phyloP scores from a whole-genome alignment of 2,113 vertebrate genomes.

The Megaceryle torquata region DNA sequence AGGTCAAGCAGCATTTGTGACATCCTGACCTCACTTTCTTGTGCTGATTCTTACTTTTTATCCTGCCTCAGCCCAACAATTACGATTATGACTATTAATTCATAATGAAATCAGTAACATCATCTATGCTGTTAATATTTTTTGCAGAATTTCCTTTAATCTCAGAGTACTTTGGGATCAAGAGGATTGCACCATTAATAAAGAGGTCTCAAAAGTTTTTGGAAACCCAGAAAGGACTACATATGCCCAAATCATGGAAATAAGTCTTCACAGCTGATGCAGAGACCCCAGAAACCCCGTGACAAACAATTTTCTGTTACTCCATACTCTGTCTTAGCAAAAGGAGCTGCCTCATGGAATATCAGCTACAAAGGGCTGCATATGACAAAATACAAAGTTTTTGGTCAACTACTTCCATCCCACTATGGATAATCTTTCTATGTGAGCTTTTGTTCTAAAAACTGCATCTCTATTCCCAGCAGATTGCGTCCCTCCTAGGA shows the following conservation, averaged over 20 bases:
- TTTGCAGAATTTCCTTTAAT: background rate
- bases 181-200: background rate
- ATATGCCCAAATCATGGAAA: background rate
- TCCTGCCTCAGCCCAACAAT: background rate
- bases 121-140: no score
- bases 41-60: background rate
- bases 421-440: background rate
- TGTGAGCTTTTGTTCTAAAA: background rate
- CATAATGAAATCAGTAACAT: background rate
- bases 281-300: background rate
- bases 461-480: background rate
- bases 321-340: background rate
- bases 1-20: background rate
- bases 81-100: background rate
- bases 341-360: background rate
- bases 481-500: background rate
- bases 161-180: background rate
- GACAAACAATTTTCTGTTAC: background rate
- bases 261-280: background rate
- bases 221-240: background rate
- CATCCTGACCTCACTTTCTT: background rate
- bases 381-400: background rate
- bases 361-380: background rate
- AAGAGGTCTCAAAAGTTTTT: background rate
- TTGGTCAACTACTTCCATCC: background rate